Conservation (phyloP, 2,888 invertebrate species). For the Nephrotoma flavescens region DNA sequence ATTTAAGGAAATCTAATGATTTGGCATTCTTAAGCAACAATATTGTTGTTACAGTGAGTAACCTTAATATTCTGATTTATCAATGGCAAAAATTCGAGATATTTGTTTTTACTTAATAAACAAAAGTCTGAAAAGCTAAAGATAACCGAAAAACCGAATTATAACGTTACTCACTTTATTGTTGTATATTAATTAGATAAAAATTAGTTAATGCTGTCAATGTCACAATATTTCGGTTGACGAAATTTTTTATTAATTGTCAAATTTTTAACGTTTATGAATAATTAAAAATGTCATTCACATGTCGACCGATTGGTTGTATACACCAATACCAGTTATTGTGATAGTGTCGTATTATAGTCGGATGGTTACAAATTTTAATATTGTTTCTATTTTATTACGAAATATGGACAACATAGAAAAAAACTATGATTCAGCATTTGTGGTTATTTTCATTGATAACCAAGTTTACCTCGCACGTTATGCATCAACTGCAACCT, state of each 20-base stretch:
- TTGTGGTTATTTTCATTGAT: background rate
- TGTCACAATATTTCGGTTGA: no score
- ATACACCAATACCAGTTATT: background rate
- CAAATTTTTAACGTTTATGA: background rate
- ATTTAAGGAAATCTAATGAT: background rate
- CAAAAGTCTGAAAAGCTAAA: no score
- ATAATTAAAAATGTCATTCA: background rate
- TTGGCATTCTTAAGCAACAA: no score
- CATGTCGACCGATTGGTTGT: background rate
- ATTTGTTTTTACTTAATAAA: no score
- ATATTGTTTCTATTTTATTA: background rate
- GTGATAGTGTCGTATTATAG: background rate
- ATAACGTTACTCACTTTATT: no score
- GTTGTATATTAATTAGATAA: no score
- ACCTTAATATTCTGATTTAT: no score
- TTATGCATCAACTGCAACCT: background rate
- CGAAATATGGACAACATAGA: background rate
- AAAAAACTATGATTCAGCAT: background rate
- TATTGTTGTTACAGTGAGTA: no score
- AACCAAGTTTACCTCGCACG: background rate
- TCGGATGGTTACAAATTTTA: background rate
- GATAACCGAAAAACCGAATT: no score
- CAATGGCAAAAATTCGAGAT: no score
- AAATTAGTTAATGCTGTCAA: no score
- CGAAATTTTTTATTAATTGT: background rate